phyloP scores from a whole-genome alignment of 2,113 vertebrate genomes.

The Odocoileus virginianus region DNA sequence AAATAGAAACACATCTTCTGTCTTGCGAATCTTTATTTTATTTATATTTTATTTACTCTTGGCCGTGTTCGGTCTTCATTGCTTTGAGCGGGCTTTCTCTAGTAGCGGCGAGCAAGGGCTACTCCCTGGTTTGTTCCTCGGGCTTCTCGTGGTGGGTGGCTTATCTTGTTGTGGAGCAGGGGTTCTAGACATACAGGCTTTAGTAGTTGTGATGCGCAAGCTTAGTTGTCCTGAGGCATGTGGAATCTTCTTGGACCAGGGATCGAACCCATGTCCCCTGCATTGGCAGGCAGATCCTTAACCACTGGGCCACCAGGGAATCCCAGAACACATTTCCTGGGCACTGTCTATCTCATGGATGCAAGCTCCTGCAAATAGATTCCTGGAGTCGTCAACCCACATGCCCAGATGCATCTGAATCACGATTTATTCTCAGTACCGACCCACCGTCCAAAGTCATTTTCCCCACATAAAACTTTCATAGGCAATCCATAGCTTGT shows the following conservation, averaged over 20 bases:
- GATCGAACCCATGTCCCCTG: not conserved
- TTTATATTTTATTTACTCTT: not conserved
- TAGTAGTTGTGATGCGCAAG: not conserved
- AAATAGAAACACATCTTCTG: not conserved
- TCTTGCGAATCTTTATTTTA: not conserved
- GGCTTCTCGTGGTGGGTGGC: not conserved
- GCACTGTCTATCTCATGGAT: not conserved
- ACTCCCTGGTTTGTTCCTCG: not conserved
- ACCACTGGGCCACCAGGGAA: not conserved
- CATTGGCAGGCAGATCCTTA: not conserved
- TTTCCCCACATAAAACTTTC: constrained; percentile 37
- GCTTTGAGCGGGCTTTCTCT: not conserved
- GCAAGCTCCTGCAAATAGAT: not conserved
- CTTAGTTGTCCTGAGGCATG: not conserved
- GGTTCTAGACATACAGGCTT: not conserved
- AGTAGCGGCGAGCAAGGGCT: not conserved
- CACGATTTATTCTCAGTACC: not conserved
- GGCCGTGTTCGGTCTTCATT: not conserved
- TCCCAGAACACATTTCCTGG: not conserved
- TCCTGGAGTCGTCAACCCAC: not conserved
- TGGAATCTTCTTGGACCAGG: not conserved
- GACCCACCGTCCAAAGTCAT: not conserved
- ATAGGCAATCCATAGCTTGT: not conserved
- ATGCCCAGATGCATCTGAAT: not conserved
- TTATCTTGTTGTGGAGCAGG: not conserved